phyloP scores from a whole-genome alignment of 2,113 vertebrate genomes.

The Labrus mixtus region DNA sequence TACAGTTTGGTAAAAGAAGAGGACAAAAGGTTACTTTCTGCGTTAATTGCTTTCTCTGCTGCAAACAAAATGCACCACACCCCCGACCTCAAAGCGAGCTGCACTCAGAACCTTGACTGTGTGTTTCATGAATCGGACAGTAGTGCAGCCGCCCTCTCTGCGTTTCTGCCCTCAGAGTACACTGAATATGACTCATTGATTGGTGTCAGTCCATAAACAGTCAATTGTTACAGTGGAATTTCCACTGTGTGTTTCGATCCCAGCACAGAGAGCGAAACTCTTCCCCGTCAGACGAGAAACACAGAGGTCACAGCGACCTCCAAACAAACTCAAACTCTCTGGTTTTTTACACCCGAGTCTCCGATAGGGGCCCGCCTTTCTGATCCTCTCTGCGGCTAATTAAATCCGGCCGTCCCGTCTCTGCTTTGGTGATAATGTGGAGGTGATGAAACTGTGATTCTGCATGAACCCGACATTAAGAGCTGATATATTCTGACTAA shows the following conservation, averaged over 20 bases:
- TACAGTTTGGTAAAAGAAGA: no score
- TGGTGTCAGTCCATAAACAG: conserved; percentile 36
- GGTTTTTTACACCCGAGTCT: conserved; percentile 18
- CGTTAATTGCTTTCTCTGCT: no score
- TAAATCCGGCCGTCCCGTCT: conserved; percentile 27
- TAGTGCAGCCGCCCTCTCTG: background rate
- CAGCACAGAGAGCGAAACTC: conserved; percentile 6
- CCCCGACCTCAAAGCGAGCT: no score
- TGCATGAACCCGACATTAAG: conserved; percentile 4
- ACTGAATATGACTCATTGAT: conserved; percentile 70
- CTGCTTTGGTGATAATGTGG: conserved; percentile 46
- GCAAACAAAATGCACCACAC: no score
- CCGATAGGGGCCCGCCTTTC: background rate
- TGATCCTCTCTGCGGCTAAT: conserved; percentile 39
- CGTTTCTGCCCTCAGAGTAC: background rate
- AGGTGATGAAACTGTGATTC: conserved; percentile 57
- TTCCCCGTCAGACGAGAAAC: conserved; percentile 17
- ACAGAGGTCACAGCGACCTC: conserved; percentile 57
- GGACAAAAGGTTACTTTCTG: no score
- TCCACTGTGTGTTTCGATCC: conserved; percentile 64
- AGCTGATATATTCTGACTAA: background rate
- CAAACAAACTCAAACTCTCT: conserved; percentile 13
- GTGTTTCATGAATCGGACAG: background rate
- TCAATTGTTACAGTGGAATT: conserved; percentile 69
- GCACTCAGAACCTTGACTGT: background rate